These are phyloP conservation scores for Caracal caracal DNA, from an alignment of 2,113 vertebrate species.

Conservation along the genomic window DNA sequence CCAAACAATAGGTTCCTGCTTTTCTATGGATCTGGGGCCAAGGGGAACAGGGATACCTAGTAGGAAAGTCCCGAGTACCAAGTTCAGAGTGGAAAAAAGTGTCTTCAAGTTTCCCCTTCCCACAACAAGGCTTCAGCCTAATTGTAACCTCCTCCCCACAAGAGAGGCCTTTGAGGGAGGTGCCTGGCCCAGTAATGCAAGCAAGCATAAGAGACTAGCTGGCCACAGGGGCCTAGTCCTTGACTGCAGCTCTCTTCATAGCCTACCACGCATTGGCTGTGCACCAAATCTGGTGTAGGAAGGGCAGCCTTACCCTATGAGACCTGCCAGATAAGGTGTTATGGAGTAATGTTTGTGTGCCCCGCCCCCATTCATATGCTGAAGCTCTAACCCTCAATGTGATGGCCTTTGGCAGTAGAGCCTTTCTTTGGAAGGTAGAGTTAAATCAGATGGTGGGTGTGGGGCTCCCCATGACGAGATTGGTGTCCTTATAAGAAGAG, in stretches of 20 bases:
- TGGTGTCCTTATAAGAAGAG: background rate
- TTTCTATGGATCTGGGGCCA: background rate
- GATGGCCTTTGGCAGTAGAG: background rate
- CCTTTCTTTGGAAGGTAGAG: background rate
- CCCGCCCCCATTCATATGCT: background rate
- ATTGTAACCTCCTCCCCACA: background rate
- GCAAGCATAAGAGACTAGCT: background rate
- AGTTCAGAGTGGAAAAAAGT: background rate
- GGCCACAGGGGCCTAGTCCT: background rate
- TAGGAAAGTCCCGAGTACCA: background rate
- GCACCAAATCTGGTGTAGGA: background rate
- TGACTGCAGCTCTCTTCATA: background rate
- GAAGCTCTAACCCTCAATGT: background rate
- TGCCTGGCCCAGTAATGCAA: background rate
- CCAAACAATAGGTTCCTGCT: background rate
- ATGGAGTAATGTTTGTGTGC: background rate
- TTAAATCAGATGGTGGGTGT: background rate
- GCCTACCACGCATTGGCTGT: fast-evolving
- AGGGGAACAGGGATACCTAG: background rate
- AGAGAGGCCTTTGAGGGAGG: background rate
- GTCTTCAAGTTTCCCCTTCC: background rate
- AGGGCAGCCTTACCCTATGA: background rate
- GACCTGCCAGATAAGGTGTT: background rate
- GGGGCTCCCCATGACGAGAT: background rate
- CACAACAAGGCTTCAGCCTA: background rate